Evolutionary conservation across 2,888 invertebrate genomes (phyloP), one percentile per base, ranked within the genome.

Genomic region (Oithona nana): DNA sequence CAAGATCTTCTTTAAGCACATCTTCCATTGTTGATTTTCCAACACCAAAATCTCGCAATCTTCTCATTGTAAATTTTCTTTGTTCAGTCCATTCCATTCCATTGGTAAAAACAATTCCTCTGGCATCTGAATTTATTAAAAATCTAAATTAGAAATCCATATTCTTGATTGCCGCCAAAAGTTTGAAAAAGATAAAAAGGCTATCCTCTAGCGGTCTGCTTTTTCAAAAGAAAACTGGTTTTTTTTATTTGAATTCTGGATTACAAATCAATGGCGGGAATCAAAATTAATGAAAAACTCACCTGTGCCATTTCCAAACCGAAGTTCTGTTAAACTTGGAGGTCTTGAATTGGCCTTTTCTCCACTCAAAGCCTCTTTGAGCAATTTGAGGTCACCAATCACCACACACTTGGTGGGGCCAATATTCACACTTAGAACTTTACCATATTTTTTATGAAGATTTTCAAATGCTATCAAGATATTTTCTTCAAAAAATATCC

Each of bases 1-100:
- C 22, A 54, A 60, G 20, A 20, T 60, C 60, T 20, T 26, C 28
- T 22, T 48, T 16, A 55, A 60, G 55, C 3, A 60, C 20, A 16
- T 24, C 52, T 22, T 60, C 60, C 49, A 60, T 60, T 2, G 54
- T 16, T 13, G 60, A 60, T 55, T 60, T 60, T 2, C 60, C 60
- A 55, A 60, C 16, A 26, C 60, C 60, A 60, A 60, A 60, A 22
- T 60, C 60, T 26, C 60, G 20, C 8, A 60, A 16, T 16, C 22
- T 50, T 60, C 50, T 57, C 3, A 60, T 4, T 16, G 60, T 26
- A 49, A 50, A 49, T 60, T 52, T 39, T 16, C 60, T 16, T 11
- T 60, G 49, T 13, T 60, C 50, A 20, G 22, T 56, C 60, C 60
- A 60, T 30, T 29, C 57, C 39, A 16, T 16, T 16, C 39, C 16